phyloP scores from a whole-genome alignment of 2,113 vertebrate genomes.

The Pseudopipra pipra region DNA sequence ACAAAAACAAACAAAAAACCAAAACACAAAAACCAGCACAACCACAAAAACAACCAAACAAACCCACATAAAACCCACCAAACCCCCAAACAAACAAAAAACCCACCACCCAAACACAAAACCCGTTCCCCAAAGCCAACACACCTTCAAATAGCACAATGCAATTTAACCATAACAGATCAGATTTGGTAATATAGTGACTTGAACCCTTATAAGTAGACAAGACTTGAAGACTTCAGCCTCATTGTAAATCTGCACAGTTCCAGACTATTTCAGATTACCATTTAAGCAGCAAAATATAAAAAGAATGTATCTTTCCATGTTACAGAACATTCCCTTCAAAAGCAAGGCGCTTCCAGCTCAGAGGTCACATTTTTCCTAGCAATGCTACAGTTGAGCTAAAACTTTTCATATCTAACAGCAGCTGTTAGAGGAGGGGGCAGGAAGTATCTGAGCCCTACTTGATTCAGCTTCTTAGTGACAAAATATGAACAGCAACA shows the following conservation, averaged over 20 bases:
- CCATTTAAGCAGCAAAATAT: background rate
- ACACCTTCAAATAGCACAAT: background rate
- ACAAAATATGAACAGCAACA: background rate
- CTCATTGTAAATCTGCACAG: background rate
- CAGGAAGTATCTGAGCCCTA: background rate
- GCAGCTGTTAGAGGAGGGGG: background rate
- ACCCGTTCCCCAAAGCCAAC: background rate
- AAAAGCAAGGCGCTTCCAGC: background rate
- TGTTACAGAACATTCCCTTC: background rate
- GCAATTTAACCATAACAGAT: background rate
- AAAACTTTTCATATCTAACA: background rate
- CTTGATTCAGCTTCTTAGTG: background rate
- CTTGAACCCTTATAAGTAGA: background rate
- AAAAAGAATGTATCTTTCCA: background rate
- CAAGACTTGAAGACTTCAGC: background rate
- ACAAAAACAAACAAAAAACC: background rate
- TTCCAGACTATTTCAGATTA: background rate
- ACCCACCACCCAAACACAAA: background rate
- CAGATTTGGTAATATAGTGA: background rate
- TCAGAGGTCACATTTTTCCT: background rate
- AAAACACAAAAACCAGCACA: background rate
- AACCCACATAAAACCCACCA: background rate
- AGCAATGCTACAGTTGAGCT: background rate
- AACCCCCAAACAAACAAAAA: background rate
- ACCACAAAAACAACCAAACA: background rate